Conservation (phyloP, 1,140 invertebrate species). For the Pomacea maculata region DNA sequence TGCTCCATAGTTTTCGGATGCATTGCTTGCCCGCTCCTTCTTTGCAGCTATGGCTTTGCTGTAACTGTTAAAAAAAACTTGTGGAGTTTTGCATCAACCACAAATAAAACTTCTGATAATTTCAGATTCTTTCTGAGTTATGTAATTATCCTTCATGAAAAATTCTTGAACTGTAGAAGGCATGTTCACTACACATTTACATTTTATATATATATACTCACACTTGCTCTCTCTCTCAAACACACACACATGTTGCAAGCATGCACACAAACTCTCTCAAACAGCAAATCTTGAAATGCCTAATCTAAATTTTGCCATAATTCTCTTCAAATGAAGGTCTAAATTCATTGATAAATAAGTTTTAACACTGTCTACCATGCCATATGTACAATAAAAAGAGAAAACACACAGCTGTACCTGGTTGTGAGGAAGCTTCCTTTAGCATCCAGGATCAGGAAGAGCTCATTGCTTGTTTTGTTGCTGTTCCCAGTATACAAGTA, state of each 20-base stretch:
- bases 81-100: too few species aligned
- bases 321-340: too few species aligned
- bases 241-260: background rate
- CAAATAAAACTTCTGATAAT: too few species aligned
- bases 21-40: slow-evolving; percentile 71
- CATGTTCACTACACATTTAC: background rate
- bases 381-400: too few species aligned
- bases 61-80: slow-evolving; percentile 58
- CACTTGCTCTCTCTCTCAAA: background rate
- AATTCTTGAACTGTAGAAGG: background rate
- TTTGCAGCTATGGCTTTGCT: slow-evolving; percentile 77
- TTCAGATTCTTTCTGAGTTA: too few species aligned
- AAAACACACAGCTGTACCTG: slow-evolving; percentile 70
- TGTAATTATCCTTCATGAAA: too few species aligned
- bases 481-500: slow-evolving; percentile 89
- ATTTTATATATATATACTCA: background rate
- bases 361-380: too few species aligned
- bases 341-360: too few species aligned
- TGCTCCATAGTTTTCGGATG: slow-evolving; percentile 71
- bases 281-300: too few species aligned
- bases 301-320: too few species aligned
- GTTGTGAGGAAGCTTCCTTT: slow-evolving; percentile 66
- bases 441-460: slow-evolving; percentile 85
- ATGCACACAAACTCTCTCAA: background rate
- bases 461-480: slow-evolving; percentile 81